Evolutionary conservation across 2,797 vertebrate species (phyloP).

Genomic region (Eulemur mongoz): DNA sequence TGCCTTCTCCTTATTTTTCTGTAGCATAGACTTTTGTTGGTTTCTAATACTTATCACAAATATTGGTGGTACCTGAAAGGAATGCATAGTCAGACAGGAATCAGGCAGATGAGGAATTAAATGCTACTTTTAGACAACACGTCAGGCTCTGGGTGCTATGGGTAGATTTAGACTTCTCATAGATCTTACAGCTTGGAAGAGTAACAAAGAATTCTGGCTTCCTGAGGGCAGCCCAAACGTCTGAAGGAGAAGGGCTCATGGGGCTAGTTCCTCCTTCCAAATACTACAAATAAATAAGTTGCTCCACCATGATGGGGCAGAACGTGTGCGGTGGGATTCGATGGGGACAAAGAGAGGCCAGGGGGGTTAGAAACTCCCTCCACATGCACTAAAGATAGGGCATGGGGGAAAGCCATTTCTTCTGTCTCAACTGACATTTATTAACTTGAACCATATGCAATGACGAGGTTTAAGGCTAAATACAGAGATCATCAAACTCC

Average conservation of each 20-base stretch:
- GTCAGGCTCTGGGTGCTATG: not conserved
- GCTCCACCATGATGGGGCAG: not conserved
- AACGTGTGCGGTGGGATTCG: not conserved
- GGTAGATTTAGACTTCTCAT: not conserved
- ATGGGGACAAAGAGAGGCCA: not conserved
- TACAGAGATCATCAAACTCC: not conserved
- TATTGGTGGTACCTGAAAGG: not conserved
- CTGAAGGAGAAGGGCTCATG: not conserved
- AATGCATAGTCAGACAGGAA: conserved; percentile 17
- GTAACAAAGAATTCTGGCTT: not conserved
- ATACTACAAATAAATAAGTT: not conserved
- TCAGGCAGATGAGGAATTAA: not conserved
- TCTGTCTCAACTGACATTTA: not conserved
- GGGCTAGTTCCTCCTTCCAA: not conserved
- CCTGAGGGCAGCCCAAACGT: not conserved
- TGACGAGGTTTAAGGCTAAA: not conserved
- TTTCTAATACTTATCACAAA: not conserved
- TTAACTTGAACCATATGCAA: not conserved
- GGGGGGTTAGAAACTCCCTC: not conserved
- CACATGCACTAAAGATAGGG: not conserved
- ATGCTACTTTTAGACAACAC: not conserved
- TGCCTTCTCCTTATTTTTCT: not conserved
- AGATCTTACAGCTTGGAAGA: not conserved
- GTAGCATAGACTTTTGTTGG: not conserved
- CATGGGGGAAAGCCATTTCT: not conserved